phyloP scores from a whole-genome alignment of 2,888 invertebrate genomes.

The Petrophora chlorosata region DNA sequence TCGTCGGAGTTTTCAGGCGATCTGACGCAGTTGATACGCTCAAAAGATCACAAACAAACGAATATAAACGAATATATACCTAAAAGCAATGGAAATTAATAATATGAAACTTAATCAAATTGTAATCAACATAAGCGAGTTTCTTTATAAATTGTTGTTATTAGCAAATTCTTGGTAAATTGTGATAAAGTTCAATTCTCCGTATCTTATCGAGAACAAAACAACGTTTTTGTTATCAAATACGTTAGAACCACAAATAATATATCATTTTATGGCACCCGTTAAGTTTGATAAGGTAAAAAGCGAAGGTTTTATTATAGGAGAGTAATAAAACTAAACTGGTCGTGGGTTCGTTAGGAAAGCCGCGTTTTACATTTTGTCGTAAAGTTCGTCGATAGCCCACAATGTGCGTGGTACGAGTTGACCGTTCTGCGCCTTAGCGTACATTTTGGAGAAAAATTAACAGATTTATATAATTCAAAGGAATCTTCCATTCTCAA shows the following conservation, averaged over 20 bases:
- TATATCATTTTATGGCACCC: conserved; percentile 39
- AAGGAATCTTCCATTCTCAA: no score
- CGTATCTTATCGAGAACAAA: conserved; percentile 33
- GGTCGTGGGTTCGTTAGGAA: conserved; percentile 37
- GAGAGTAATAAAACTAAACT: conserved; percentile 34
- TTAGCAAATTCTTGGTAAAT: conserved; percentile 13
- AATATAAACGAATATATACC: no score
- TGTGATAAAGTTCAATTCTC: conserved; percentile 12
- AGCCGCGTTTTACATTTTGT: conserved; percentile 35
- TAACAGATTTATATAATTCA: no score
- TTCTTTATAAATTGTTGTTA: neutral
- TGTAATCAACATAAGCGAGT: no score
- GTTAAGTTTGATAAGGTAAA: conserved; percentile 40
- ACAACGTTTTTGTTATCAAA: conserved; percentile 36
- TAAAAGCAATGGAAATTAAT: no score
- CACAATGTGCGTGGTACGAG: conserved; percentile 2
- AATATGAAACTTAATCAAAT: no score
- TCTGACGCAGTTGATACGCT: no score
- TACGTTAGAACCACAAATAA: conserved; percentile 33
- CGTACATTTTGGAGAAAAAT: no score
- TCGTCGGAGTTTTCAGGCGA: no score
- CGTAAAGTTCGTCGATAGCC: conserved; percentile 25
- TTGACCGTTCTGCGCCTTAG: no score
- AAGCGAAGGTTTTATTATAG: conserved; percentile 35
- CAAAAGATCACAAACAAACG: no score